Percentiles rank a stretch among this genome's conserved stretches.
Evolutionary conservation across 1,140 invertebrate species (phyloP).

Genomic region (Drosophila ohnishii): DNA sequence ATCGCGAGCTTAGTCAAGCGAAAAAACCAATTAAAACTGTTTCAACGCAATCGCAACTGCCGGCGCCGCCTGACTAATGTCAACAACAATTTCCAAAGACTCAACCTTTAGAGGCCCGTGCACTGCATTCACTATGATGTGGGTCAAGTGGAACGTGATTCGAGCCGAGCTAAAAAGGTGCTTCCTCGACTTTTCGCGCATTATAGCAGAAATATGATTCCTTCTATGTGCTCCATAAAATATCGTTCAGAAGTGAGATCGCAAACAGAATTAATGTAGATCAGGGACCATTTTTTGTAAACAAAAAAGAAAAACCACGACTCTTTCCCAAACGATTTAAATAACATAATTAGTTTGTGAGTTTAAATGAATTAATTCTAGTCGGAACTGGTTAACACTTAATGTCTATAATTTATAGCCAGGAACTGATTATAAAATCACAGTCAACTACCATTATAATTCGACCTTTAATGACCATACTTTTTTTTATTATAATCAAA

Average conservation of each 20-base stretch:
- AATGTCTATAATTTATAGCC: constrained; percentile 1
- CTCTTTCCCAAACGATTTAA: background rate
- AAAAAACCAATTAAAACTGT: constrained; percentile 18
- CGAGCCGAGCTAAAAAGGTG: constrained; percentile 16
- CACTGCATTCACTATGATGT: constrained; percentile 32
- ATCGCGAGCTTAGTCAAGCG: constrained; percentile 13
- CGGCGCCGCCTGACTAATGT: constrained; percentile 40
- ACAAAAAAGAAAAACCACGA: background rate
- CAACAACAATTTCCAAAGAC: constrained; percentile 33
- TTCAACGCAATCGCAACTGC: constrained; percentile 9
- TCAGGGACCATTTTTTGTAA: constrained; percentile 3
- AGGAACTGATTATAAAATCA: constrained; percentile 2
- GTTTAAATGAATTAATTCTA: background rate
- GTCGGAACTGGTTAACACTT: background rate
- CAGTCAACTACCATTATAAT: background rate
- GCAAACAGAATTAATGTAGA: constrained; percentile 4
- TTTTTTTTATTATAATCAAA: background rate
- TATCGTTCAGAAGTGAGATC: too few relatives aligned
- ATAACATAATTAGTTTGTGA: background rate
- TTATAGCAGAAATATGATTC: constrained; percentile 25
- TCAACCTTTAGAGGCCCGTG: constrained; percentile 38
- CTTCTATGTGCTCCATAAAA: constrained; percentile 7
- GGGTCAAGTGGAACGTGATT: constrained; percentile 58
- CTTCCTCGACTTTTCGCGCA: constrained; percentile 29
- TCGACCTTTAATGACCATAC: background rate